Conservation (phyloP, 2,888 invertebrate genomes). For the Strigamia crassipes region DNA sequence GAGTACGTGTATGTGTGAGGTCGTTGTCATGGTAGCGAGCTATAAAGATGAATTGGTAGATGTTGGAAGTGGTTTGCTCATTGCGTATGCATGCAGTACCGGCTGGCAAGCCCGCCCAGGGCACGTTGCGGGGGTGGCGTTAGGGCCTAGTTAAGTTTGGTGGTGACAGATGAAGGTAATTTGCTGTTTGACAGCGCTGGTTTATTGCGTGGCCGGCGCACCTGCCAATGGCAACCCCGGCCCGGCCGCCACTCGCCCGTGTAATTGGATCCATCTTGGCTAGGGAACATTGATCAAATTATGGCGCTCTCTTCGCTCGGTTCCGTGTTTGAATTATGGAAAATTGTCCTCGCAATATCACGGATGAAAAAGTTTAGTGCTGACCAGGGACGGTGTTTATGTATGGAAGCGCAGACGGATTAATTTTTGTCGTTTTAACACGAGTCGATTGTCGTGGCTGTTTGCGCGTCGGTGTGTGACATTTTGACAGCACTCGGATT, state of each 20-base stretch:
- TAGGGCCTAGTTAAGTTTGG: conserved; percentile 46
- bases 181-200: conserved; percentile 47
- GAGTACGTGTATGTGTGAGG: conserved; percentile 26
- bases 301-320: conserved; percentile 24
- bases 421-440: conserved; percentile 35
- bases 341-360: conserved; percentile 48
- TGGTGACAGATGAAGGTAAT: conserved; percentile 48
- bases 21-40: conserved; percentile 43
- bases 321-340: conserved; percentile 46
- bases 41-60: conserved; percentile 44
- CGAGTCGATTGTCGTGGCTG: conserved; percentile 22
- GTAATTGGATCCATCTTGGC: conserved; percentile 46
- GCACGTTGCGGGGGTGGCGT: conserved; percentile 34
- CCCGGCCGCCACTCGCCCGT: conserved; percentile 44
- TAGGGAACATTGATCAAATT: conserved; percentile 47
- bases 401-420: conserved; percentile 7
- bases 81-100: conserved; percentile 32
- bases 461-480: conserved; percentile 38
- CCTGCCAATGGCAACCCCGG: conserved; percentile 44
- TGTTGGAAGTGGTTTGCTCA: conserved; percentile 42
- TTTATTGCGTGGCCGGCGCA: conserved; percentile 45
- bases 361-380: conserved; percentile 49
- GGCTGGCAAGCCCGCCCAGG: conserved; percentile 9
- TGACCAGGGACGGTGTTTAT: conserved; percentile 45
- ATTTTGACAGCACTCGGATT: conserved; percentile 42